Conservation (phyloP, 1,140 invertebrate genomes). For the Daktulosphaira vitifoliae region DNA sequence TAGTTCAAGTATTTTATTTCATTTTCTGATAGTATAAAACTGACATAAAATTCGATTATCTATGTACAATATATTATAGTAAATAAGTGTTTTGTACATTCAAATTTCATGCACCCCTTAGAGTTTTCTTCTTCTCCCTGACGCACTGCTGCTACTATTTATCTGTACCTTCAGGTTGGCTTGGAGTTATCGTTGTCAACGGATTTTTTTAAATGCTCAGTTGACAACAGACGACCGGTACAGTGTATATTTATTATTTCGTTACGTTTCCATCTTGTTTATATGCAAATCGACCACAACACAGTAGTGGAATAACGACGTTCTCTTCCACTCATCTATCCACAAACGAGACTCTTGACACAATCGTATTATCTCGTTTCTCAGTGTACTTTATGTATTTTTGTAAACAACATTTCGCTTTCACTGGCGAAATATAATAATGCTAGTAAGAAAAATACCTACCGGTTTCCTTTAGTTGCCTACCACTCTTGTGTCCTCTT, state of each 20-base stretch:
- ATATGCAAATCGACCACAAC: slow-evolving; percentile 27
- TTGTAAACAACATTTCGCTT: neutral
- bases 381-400: slow-evolving; percentile 18
- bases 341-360: slow-evolving; percentile 5
- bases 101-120: no score
- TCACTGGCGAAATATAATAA: slow-evolving; percentile 1
- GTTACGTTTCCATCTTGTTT: slow-evolving; percentile 33
- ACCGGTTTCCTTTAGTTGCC: neutral
- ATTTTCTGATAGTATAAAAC: no score
- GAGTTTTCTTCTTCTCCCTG: no score
- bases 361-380: slow-evolving; percentile 33
- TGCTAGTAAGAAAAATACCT: neutral
- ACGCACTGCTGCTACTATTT: no score
- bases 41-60: no score
- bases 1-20: no score
- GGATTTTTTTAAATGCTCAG: slow-evolving; percentile 25
- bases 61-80: no score
- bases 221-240: slow-evolving; percentile 3
- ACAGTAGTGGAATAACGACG: neutral
- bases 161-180: no score
- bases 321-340: neutral
- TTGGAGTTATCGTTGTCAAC: no score
- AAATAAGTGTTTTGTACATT: no score
- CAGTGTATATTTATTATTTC: slow-evolving; percentile 29
- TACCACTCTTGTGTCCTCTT: neutral